Conservation (phyloP, 2,797 vertebrate species). For the Antennarius maculatus region DNA sequence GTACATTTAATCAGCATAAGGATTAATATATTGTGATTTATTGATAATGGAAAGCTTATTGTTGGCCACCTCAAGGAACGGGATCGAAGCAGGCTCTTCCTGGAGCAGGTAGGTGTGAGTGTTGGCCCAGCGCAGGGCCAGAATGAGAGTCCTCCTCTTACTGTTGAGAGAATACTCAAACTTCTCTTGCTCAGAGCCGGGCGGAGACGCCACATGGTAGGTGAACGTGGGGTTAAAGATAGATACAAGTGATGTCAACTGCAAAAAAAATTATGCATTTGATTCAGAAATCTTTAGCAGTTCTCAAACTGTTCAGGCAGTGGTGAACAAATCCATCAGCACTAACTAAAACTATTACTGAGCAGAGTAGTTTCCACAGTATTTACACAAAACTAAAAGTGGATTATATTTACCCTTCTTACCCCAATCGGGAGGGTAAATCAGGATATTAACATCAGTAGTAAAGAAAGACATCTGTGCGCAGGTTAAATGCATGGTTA, state of each 20-base stretch:
- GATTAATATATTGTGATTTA: background rate
- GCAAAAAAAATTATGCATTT: background rate
- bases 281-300: too few species aligned
- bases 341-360: too few species aligned
- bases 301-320: too few species aligned
- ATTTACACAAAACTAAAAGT: too few species aligned
- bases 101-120: conserved; percentile 89
- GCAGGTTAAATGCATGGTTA: background rate
- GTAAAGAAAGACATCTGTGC: background rate
- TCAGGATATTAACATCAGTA: conserved; percentile 7
- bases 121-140: conserved; percentile 91
- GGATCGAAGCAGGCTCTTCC: conserved; percentile 90
- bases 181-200: conserved; percentile 95
- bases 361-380: too few species aligned
- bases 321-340: too few species aligned
- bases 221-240: conserved; percentile 88
- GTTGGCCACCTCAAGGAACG: conserved; percentile 90
- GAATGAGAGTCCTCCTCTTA: conserved; percentile 89
- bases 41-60: conserved; percentile 10
- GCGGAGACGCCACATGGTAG: conserved; percentile 91
- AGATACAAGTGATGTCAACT: background rate
- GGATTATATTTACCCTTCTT: background rate
- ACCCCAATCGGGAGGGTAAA: background rate
- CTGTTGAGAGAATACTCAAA: conserved; percentile 91
- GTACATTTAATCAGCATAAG: background rate